Base-by-base conservation (phyloP, 2,113 vertebrate genomes). In the Oreochromis tanganicae region DNA sequence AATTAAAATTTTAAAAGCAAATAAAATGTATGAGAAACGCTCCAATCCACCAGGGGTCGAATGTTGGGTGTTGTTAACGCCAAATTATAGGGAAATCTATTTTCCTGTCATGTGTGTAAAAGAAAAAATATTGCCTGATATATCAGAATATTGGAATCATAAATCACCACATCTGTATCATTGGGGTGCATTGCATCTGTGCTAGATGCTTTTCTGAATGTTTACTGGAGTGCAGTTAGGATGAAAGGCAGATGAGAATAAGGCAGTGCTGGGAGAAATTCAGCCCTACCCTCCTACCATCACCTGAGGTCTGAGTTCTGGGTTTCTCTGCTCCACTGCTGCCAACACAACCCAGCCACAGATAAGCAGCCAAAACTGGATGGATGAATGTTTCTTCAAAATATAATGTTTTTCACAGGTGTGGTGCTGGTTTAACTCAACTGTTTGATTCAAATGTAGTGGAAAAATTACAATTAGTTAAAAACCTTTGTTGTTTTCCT, bases 1-100 rank as follows among this genome's bases (percentile, higher is more conserved):
- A 66, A 66, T 38, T 1, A 38, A 12, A 0, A 5, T 3, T 66
- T 66, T 66, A 3, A 68, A 68, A 0, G 0, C 0, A 13, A 68
- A 38, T 38, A 66, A 68, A 0, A 8, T 38, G 34, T 38, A 21
- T 34, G 6, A 68, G 63, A 68, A 68, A 68, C 61, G 38, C 19
- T 68, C 19, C 6, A 2, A 68, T 68, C 63, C 63, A 68, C 34
- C 61, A 21, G 61, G 11, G 34, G 34, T 38, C 0, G 4, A 21
- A 2, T 38, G 34, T 8, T 68, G 1, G 34, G 34, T 13, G 61
- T 38, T 66, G 1, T 68, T 68, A 68, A 68, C 61, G 21, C 6
- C 11, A 38, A 38, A 68, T 68, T 68, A 38, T 13, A 1, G 38
- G 0, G 68, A 17, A 46, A 73, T 73, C 5, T 73, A 27, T 10